Evolutionary conservation across 2,113 vertebrate genomes (phyloP), one percentile per base, ranked within the genome.

Genomic region (Ctenomys sociabilis): DNA sequence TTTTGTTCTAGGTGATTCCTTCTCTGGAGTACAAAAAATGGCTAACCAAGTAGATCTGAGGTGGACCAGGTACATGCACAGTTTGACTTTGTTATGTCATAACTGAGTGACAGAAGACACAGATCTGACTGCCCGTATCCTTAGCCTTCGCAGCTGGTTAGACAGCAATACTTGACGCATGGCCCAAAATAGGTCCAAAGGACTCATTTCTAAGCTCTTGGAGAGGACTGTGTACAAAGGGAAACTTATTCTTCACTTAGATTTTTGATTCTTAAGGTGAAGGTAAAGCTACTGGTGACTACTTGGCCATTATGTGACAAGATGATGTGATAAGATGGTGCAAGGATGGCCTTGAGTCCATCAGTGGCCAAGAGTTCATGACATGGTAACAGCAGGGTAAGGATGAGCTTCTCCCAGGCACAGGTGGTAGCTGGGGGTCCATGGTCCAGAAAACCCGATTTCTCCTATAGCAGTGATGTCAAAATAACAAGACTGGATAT

Each of bases 401-500:
- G 54, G 22, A 61, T 13, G 28, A 89, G 43, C 2, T 83, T 61
- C 61, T 89, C 28, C 28, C 1, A 26, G 17, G 30, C 1, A 43
- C 59, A 66, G 43, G 59, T 84, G 57, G 43, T 72, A 37, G 59
- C 37, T 12, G 28, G 3, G 3, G 80, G 83, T 49, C 16, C 28
- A 13, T 3, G 6, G 26, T 59, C 16, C 64, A 81, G 17, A 66
- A 83, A 77, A 26, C 17, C 13, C 85, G 61, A 13, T 28, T 86
- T 95, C 70, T 81, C 35, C 35, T 91, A 68, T 35, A 90, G 66
- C 54, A 94, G 37, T 12, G 22, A 54, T 49, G 45, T 70, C 30
- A 72, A 88, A 91, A 90, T 75, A 84, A 75, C 19, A 78, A 90
- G 75, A 86, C 66, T 21, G 1, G 86, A 83, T 57, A 52, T 3